These are phyloP conservation scores for Philereme vetulata DNA, from an alignment of 2,888 invertebrate species.

Conservation along the genomic window DNA sequence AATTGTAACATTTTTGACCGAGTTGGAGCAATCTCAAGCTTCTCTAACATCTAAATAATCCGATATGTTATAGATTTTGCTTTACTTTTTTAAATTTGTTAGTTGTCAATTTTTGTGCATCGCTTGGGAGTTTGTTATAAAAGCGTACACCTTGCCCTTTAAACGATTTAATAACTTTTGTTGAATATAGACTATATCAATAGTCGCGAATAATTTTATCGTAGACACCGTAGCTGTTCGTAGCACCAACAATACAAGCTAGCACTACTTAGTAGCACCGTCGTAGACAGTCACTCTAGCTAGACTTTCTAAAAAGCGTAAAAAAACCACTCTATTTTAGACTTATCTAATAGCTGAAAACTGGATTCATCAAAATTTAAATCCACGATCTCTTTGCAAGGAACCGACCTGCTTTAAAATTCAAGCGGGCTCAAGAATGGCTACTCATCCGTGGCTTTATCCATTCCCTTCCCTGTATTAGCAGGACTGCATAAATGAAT, in stretches of 20 bases:
- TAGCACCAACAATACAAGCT: not conserved
- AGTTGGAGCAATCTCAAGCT: too few species aligned
- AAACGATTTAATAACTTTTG: too few species aligned
- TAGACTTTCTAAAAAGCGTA: not conserved
- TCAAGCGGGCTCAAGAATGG: constrained; percentile 32
- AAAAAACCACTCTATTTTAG: constrained; percentile 3
- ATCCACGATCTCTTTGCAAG: constrained; percentile 8
- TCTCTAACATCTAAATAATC: too few species aligned
- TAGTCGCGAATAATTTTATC: not conserved
- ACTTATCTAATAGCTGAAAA: not conserved
- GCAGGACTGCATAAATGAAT: constrained; percentile 73
- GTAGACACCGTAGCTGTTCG: not conserved
- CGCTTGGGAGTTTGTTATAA: too few species aligned
- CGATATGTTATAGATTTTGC: too few species aligned
- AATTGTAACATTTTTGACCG: too few species aligned
- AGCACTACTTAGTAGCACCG: not conserved
- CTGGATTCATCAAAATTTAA: constrained; percentile 9
- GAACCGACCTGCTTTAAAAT: constrained; percentile 26
- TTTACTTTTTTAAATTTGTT: too few species aligned
- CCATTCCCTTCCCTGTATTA: constrained; percentile 50
- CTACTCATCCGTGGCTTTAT: constrained; percentile 21
- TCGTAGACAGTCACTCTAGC: not conserved
- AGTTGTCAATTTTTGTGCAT: too few species aligned
- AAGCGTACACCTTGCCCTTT: too few species aligned
- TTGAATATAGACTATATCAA: too few species aligned